A percentile compares a stretch with the other conserved stretches of the same genome.
These are phyloP conservation scores for Rhopilema esculentum DNA, from an alignment of 30 jellyfish, hydroid and myxozoan species.

Conservation along the genomic window DNA sequence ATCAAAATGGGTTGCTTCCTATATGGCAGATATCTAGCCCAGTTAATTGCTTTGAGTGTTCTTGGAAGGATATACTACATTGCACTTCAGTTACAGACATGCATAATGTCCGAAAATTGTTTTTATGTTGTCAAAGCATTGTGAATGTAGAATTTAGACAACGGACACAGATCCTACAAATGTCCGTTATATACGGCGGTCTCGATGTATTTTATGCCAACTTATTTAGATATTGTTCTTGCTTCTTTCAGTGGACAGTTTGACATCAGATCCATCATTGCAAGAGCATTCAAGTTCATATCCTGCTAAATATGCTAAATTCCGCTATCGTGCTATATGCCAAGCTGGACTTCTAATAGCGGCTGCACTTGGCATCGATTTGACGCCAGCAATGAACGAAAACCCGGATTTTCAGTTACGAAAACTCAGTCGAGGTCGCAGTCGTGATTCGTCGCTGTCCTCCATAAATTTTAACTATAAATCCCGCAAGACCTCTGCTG, in stretches of 20 bases:
- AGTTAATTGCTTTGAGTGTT: too few species aligned
- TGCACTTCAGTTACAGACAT: too few species aligned
- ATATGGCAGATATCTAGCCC: too few species aligned
- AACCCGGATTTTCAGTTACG: conserved; percentile 77
- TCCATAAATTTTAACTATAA: conserved; percentile 59
- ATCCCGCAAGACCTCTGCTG: conserved; percentile 57
- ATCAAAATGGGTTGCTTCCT: too few species aligned
- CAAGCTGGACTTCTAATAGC: conserved; percentile 95
- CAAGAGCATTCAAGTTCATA: conserved; percentile 70
- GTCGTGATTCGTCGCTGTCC: conserved; percentile 68
- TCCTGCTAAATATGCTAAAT: conserved; percentile 81
- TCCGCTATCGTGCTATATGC: conserved; percentile 88
- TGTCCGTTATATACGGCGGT: too few species aligned
- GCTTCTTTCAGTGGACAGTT: conserved; percentile 79
- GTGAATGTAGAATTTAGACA: too few species aligned
- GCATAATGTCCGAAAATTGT: too few species aligned
- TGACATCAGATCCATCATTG: conserved; percentile 57
- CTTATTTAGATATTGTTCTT: background rate
- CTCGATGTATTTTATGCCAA: background rate
- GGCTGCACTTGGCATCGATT: conserved; percentile 92
- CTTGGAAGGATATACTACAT: too few species aligned
- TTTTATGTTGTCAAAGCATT: too few species aligned
- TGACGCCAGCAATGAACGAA: conserved; percentile 63
- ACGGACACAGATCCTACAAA: too few species aligned
- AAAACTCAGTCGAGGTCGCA: conserved; percentile 66